These are phyloP conservation scores for Mythimna lalbum DNA, from an alignment of 2,888 invertebrate species.

Conservation along the genomic window DNA sequence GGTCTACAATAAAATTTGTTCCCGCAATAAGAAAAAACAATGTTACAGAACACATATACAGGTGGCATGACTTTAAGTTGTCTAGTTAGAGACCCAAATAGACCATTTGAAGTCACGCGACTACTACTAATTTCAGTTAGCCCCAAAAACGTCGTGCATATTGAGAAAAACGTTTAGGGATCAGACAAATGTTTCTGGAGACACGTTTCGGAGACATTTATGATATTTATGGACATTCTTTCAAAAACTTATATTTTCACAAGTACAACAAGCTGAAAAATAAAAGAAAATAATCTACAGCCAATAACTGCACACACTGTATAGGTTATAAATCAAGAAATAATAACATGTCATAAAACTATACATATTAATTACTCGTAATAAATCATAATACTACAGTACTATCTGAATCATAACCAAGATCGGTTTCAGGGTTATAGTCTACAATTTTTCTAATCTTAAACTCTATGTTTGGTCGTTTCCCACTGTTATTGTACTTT, in stretches of 20 bases:
- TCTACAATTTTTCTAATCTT: conserved; percentile 33
- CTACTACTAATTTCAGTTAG: too few species aligned
- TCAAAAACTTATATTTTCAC: neutral
- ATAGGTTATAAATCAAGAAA: neutral
- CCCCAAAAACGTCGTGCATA: too few species aligned
- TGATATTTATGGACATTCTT: neutral
- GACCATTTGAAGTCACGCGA: too few species aligned
- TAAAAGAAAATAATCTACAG: neutral
- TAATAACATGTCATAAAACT: neutral
- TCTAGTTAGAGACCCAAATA: too few species aligned
- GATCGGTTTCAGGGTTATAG: conserved; percentile 65
- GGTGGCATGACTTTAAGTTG: too few species aligned
- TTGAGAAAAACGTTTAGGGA: too few species aligned
- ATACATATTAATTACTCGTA: neutral
- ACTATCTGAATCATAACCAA: conserved; percentile 73
- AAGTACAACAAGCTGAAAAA: neutral
- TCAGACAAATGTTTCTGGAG: too few species aligned
- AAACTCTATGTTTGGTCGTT: conserved; percentile 13
- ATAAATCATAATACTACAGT: conserved; percentile 62
- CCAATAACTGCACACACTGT: neutral
- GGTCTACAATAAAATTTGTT: too few species aligned
- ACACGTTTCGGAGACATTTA: neutral
- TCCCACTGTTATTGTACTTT: conserved; percentile 16
- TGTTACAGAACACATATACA: too few species aligned
- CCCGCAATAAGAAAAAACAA: too few species aligned